Base-by-base conservation (phyloP, 2,888 invertebrate species). In the Exocentrus adspersus region DNA sequence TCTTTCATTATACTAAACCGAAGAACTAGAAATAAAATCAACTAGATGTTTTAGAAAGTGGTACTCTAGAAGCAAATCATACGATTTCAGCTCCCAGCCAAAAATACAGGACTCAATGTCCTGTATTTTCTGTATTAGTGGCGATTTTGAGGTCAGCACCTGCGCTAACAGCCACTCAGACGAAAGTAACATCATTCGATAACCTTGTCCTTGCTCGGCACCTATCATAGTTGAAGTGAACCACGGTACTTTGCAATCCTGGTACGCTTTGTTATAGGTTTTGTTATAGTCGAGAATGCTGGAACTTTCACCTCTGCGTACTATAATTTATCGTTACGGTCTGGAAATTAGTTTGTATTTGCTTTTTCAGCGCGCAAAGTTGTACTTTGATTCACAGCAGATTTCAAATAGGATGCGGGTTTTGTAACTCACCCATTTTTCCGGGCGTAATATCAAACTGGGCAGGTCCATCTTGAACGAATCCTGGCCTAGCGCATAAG, bases 391-490 rank as follows among this genome's bases (percentile, higher is more conserved):
- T 24, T 24, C 24, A n/a, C n/a, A 24, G 24, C 24, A 24, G 24
- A 24, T 24, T 24, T 24, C 24, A 3, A 24, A 5, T 3, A 7
- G 7, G 24, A 24, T 24, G 24, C n/a, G n/a, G n/a, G n/a, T n/a
- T n/a, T n/a, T n/a, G n/a, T n/a, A n/a, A 78, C 89, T 88, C 83
- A 93, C 94, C 96, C 86, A 95, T 89, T 87, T 94, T 94, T 7
- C 96, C 95, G 0, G 94, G 90, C 37, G 89, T 87, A 51, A 95
- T 91, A 80, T 95, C 95, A 79, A 95, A 94, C 57, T 91, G 90
- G 42, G 91, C 87, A 6, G 89, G 88, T 43, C 91, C 90, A 83
- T 92, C 92, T 77, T 88, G 87, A n/a, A 93, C 89, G 79, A 94
- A 94, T 58, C 90, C 88, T 0, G 94, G 92, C 71, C 92, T 89